Evolutionary conservation across 37 sponge, comb jelly and placozoan species (phyloP).

Genomic region (Mnemiopsis leidyi): DNA sequence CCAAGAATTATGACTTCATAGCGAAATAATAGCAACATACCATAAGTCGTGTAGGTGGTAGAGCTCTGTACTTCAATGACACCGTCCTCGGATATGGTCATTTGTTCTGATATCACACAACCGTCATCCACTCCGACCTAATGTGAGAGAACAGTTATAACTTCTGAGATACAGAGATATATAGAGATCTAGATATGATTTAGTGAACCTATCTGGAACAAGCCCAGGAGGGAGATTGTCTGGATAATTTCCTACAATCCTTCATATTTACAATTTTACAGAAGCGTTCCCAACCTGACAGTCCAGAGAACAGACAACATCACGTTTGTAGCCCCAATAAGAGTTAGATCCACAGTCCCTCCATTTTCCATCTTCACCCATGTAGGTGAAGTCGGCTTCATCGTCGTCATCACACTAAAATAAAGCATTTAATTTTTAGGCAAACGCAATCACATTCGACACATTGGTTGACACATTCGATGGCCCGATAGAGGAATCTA

Average conservation of each 20-base stretch:
- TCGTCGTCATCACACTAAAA: not conserved
- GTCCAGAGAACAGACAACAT: not conserved
- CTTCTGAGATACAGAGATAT: too few relatives aligned
- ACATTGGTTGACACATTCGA: too few relatives aligned
- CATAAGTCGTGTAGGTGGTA: not conserved
- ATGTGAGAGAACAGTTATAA: too few relatives aligned
- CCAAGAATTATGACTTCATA: too few relatives aligned
- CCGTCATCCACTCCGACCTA: not conserved
- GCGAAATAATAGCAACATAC: not conserved
- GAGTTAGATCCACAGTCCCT: not conserved
- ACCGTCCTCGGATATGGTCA: not conserved
- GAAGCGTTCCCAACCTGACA: constrained; percentile 1
- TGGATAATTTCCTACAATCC: too few relatives aligned
- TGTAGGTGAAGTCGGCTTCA: constrained; percentile 40
- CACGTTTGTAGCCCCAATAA: not conserved
- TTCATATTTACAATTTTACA: too few relatives aligned
- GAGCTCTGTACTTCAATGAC: not conserved
- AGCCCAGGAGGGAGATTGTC: too few relatives aligned
- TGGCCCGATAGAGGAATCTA: too few relatives aligned
- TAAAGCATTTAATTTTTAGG: not conserved
- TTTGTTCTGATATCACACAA: not conserved
- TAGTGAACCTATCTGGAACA: too few relatives aligned
- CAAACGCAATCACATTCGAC: too few relatives aligned
- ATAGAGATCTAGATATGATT: too few relatives aligned
- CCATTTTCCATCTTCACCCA: not conserved